Conservation (phyloP, 2,888 invertebrate genomes). For the Epinotia bilunana region DNA sequence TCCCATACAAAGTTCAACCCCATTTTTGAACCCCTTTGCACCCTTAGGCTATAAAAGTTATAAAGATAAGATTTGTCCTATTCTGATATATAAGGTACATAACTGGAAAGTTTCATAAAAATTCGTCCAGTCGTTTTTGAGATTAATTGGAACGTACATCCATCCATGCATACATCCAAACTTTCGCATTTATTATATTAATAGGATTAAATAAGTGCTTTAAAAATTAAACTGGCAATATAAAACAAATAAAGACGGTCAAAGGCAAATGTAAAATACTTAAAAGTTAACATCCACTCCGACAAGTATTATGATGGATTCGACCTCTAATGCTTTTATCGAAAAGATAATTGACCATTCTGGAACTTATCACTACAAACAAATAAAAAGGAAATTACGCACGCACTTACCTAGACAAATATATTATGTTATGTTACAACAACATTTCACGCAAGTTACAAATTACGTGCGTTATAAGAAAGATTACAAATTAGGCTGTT, state of each 20-base stretch:
- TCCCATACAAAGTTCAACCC: too few species aligned
- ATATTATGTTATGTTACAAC: neutral
- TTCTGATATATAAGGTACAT: too few species aligned
- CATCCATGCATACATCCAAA: too few species aligned
- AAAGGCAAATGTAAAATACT: constrained; percentile 1
- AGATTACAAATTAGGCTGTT: constrained; percentile 25
- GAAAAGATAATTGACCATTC: constrained; percentile 16
- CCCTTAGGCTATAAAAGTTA: too few species aligned
- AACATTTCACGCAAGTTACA: constrained; percentile 11
- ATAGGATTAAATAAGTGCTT: too few species aligned
- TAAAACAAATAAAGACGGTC: neutral
- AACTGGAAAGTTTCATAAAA: too few species aligned
- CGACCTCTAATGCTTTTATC: constrained; percentile 27
- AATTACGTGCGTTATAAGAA: constrained; percentile 22
- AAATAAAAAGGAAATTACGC: constrained; percentile 38
- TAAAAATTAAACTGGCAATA: neutral
- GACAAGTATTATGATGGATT: neutral
- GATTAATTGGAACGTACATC: too few species aligned
- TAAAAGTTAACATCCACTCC: neutral
- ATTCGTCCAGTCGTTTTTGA: too few species aligned
- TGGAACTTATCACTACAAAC: constrained; percentile 29
- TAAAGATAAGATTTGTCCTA: too few species aligned
- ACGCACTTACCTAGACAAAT: neutral
- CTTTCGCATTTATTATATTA: too few species aligned
- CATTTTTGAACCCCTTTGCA: too few species aligned